Percentiles rank a stretch among this genome's conserved stretches.
These are phyloP conservation scores for Cyphomyrus plagiostoma DNA, from an alignment of 2,113 vertebrate species.

Conservation along the genomic window DNA sequence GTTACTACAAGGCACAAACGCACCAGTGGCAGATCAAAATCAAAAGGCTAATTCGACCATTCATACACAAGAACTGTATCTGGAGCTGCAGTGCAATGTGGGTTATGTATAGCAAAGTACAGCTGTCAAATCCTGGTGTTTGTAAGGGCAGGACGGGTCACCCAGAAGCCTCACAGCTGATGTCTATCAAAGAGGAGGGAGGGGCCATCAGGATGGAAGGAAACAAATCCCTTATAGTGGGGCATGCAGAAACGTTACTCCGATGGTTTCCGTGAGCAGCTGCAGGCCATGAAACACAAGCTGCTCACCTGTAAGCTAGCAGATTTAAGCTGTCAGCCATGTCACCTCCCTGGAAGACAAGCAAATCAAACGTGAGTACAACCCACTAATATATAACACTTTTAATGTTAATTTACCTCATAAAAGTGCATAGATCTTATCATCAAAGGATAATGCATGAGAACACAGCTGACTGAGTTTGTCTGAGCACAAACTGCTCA, in stretches of 20 bases:
- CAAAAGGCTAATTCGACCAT: not conserved
- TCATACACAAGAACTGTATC: not conserved
- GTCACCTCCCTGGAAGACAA: not conserved
- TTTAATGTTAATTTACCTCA: not conserved
- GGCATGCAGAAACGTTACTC: not conserved
- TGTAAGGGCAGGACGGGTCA: not conserved
- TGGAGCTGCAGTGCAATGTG: not conserved
- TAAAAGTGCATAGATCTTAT: not conserved
- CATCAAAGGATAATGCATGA: not conserved
- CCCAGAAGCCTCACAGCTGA: not conserved
- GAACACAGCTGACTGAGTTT: not conserved
- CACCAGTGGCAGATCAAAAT: not conserved
- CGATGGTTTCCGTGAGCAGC: not conserved
- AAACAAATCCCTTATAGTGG: not conserved
- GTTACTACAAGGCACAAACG: not conserved
- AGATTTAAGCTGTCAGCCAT: not conserved
- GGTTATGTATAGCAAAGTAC: not conserved
- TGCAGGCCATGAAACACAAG: not conserved
- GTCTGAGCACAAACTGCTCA: not conserved
- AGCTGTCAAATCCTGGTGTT: not conserved
- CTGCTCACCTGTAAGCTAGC: not conserved
- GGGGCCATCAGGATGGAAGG: not conserved
- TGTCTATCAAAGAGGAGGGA: not conserved
- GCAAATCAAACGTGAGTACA: not conserved
- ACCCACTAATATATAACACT: not conserved